These are phyloP conservation scores for Meda fulgida DNA, from an alignment of 2,797 vertebrate genomes.

Conservation along the genomic window DNA sequence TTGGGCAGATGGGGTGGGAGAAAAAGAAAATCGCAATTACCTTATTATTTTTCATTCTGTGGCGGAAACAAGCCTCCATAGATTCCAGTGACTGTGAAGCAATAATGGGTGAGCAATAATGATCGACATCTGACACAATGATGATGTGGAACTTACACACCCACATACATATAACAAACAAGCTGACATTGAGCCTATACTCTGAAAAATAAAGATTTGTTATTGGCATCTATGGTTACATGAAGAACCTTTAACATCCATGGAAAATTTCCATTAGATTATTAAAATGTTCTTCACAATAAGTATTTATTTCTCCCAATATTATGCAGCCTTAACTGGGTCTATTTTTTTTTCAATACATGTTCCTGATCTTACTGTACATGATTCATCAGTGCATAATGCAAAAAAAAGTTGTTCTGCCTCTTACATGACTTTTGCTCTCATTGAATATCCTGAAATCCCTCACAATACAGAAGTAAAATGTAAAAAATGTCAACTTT, in stretches of 20 bases:
- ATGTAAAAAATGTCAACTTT: slow-evolving; percentile 12
- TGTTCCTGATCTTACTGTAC: neutral
- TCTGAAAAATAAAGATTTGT: neutral
- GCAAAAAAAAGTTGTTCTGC: neutral
- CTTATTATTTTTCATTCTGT: too few species aligned
- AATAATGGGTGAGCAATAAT: slow-evolving; percentile 13
- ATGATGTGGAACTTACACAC: neutral
- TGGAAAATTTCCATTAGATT: neutral
- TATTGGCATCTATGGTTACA: neutral
- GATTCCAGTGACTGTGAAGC: slow-evolving; percentile 22
- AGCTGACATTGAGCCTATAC: neutral
- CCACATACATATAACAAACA: neutral
- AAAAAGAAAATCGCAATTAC: neutral
- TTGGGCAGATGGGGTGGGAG: neutral
- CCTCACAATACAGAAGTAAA: neutral
- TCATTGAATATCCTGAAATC: slow-evolving; percentile 6
- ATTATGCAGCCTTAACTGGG: neutral
- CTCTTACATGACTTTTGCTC: neutral
- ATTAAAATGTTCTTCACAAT: neutral
- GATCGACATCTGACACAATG: slow-evolving; percentile 32
- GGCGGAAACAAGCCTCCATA: too few species aligned
- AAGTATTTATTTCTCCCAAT: neutral
- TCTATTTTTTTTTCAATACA: neutral
- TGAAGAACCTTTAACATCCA: neutral
- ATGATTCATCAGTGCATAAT: slow-evolving; percentile 11